A percentile compares a stretch with the other conserved stretches of the same genome.
Conservation (phyloP, 2,888 invertebrate genomes). For the Oligia latruncula region DNA sequence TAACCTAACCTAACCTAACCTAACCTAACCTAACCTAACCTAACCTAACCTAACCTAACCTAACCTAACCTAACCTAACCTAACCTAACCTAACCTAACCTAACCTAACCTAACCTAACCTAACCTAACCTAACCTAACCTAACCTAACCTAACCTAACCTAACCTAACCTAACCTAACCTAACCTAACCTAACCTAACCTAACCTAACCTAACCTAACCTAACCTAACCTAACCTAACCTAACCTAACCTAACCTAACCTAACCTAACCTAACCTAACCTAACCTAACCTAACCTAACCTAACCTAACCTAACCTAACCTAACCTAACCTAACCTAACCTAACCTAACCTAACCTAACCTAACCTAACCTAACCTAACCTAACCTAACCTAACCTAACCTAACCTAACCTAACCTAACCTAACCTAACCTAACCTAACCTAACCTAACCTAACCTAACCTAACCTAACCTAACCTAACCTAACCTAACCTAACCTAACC, state of each 20-base stretch:
- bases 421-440: constrained; percentile 62
- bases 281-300: constrained; percentile 63
- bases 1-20: constrained; percentile 55
- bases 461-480: constrained; percentile 60
- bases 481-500: constrained; percentile 60
- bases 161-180: constrained; percentile 38
- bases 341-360: constrained; percentile 63
- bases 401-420: constrained; percentile 68
- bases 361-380: constrained; percentile 68
- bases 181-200: constrained; percentile 31
- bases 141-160: constrained; percentile 52
- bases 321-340: constrained; percentile 65
- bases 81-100: constrained; percentile 26
- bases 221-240: constrained; percentile 56
- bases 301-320: constrained; percentile 42
- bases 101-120: constrained; percentile 48
- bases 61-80: constrained; percentile 21
- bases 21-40: constrained; percentile 51
- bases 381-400: constrained; percentile 68
- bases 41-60: constrained; percentile 37
- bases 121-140: constrained; percentile 47
- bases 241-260: constrained; percentile 55
- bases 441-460: constrained; percentile 60
- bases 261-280: constrained; percentile 55
- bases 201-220: constrained; percentile 57